Evolutionary conservation across 2,797 vertebrate species (phyloP).

Genomic region (Tinamus major): DNA sequence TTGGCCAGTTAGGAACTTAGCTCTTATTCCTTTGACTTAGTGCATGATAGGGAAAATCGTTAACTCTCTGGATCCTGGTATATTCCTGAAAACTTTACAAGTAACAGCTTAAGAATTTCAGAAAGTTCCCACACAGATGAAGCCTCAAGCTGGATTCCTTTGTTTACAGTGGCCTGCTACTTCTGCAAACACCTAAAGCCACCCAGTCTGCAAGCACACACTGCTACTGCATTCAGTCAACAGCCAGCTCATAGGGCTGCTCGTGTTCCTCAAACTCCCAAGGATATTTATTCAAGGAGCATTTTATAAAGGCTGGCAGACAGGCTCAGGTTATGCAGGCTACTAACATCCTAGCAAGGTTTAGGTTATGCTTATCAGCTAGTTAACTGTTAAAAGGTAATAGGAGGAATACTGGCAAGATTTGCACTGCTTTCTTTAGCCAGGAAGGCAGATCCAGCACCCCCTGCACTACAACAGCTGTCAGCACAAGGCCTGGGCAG

Average conservation of each 20-base stretch:
- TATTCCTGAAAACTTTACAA: neutral
- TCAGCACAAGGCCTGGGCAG: neutral
- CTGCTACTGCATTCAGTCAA: rapidly evolving
- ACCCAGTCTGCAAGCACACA: rapidly evolving
- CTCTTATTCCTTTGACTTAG: neutral
- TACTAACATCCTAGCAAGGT: neutral
- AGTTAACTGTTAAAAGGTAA: neutral
- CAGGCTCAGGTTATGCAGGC: neutral
- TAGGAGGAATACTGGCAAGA: neutral
- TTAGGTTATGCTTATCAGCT: neutral
- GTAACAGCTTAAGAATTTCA: neutral
- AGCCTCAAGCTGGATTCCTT: neutral
- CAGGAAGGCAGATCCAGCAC: neutral
- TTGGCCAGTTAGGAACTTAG: neutral
- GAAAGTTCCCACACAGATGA: neutral
- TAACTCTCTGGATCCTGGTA: neutral
- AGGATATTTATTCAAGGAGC: neutral
- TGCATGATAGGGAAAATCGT: neutral
- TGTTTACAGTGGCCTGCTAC: neutral
- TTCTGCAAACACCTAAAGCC: neutral
- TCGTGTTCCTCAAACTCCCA: neutral
- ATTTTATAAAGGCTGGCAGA: neutral
- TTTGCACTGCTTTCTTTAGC: neutral
- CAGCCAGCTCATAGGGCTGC: rapidly evolving
- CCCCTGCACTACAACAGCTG: neutral